phyloP scores from a whole-genome alignment of 1,140 invertebrate species.

The Musca domestica region DNA sequence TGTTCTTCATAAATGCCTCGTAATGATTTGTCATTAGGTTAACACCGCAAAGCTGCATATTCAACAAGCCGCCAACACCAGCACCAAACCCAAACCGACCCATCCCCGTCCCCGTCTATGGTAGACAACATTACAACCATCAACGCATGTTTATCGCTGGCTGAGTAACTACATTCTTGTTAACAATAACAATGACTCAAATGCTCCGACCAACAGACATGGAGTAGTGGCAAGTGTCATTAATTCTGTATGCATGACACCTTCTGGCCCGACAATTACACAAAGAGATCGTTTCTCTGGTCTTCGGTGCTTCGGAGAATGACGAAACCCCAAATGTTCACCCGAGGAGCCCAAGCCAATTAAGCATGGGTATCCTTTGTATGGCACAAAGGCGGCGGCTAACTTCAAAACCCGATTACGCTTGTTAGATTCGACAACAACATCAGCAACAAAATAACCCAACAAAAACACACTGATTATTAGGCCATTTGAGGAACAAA shows the following conservation, averaged over 20 bases:
- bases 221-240: conserved; percentile 1
- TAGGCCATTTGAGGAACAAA: background rate
- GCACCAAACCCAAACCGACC: too few species aligned
- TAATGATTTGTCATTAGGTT: conserved; percentile 7
- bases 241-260: conserved; percentile 18
- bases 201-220: background rate
- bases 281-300: too few species aligned
- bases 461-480: conserved; percentile 4
- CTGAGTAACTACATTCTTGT: background rate
- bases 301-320: too few species aligned
- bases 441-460: too few species aligned
- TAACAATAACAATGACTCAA: background rate
- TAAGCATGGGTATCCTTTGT: conserved; percentile 2
- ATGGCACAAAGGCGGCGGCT: conserved; percentile 1
- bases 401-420: background rate
- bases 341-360: background rate
- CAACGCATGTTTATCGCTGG: background rate
- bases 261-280: background rate
- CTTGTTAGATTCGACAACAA: background rate
- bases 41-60: too few species aligned
- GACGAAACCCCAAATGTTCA: too few species aligned
- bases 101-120: too few species aligned
- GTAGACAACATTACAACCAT: background rate
- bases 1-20: too few species aligned
- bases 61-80: too few species aligned